Percentiles rank a stretch among this genome's conserved stretches.
phyloP scores from a whole-genome alignment of 2,797 vertebrate genomes.

The Tympanoctomys barrerae region DNA sequence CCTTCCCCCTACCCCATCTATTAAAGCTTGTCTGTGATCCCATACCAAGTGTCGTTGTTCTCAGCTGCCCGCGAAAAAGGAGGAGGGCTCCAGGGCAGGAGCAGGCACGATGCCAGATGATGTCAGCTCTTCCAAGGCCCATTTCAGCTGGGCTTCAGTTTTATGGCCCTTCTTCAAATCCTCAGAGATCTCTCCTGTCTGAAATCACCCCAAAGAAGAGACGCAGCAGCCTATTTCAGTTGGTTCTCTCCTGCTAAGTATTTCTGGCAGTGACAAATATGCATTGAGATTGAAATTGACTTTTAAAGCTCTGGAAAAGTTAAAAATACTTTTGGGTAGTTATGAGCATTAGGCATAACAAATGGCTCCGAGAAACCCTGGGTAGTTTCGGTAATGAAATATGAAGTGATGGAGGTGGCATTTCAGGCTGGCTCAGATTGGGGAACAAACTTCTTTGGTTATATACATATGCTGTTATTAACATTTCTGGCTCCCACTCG shows the following conservation, averaged over 20 bases:
- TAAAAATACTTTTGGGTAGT: conserved; percentile 81
- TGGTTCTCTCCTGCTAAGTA: conserved; percentile 66
- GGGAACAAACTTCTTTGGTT: conserved; percentile 72
- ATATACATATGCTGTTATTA: conserved; percentile 76
- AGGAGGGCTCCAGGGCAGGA: background rate
- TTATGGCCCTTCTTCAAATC: conserved; percentile 64
- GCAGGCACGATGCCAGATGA: conserved; percentile 60
- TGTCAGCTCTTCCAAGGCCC: conserved; percentile 44
- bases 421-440: conserved; percentile 68
- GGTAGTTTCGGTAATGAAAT: conserved; percentile 83
- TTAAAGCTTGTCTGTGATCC: conserved; percentile 75
- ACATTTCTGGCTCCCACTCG: conserved; percentile 80
- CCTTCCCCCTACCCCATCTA: background rate
- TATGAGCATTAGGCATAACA: conserved; percentile 71
- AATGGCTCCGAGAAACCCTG: conserved; percentile 72
- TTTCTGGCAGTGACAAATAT: conserved; percentile 81
- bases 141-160: conserved; percentile 3
- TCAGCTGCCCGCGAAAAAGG: conserved; percentile 54
- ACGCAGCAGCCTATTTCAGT: background rate
- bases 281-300: conserved; percentile 74
- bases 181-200: conserved; percentile 51
- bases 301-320: conserved; percentile 81
- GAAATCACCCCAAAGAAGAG: conserved; percentile 37
- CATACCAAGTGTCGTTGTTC: conserved; percentile 51
- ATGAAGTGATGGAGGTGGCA: conserved; percentile 81